Conservation (phyloP, 1,140 invertebrate species). For the Epicauta chinensis region DNA sequence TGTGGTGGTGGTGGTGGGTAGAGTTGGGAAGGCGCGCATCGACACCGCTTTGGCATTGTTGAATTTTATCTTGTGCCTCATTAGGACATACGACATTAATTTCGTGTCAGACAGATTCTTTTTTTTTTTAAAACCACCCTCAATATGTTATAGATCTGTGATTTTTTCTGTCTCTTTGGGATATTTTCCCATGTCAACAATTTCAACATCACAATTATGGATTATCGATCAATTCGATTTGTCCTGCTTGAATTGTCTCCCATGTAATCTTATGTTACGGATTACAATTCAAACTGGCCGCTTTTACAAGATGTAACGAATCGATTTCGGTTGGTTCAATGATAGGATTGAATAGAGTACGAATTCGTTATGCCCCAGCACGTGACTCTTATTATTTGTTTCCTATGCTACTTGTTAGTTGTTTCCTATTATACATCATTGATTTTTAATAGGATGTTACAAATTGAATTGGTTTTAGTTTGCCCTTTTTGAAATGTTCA, state of each 20-base stretch:
- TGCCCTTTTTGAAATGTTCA: too few relatives aligned
- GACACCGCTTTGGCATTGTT: background rate
- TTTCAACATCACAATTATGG: constrained; percentile 6
- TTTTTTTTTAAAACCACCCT: background rate
- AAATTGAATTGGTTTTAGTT: too few relatives aligned
- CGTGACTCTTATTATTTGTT: constrained; percentile 26
- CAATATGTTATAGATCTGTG: background rate
- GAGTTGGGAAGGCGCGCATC: constrained; percentile 6
- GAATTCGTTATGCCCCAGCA: constrained; percentile 33
- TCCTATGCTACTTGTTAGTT: constrained; percentile 14
- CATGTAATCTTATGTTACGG: constrained; percentile 35
- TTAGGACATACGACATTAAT: constrained; percentile 23
- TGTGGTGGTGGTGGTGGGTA: background rate
- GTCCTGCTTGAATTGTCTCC: constrained; percentile 26
- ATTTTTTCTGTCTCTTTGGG: background rate
- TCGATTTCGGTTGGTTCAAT: constrained; percentile 31
- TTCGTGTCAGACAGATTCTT: constrained; percentile 17
- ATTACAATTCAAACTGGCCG: constrained; percentile 27
- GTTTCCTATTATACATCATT: background rate
- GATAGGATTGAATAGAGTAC: background rate
- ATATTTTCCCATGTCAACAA: constrained; percentile 5
- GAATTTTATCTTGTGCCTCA: constrained; percentile 6
- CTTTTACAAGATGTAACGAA: constrained; percentile 34
- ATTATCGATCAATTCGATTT: too few relatives aligned
- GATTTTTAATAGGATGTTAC: background rate